phyloP scores from a whole-genome alignment of 2,797 vertebrate species.

The Sebastes jordani region DNA sequence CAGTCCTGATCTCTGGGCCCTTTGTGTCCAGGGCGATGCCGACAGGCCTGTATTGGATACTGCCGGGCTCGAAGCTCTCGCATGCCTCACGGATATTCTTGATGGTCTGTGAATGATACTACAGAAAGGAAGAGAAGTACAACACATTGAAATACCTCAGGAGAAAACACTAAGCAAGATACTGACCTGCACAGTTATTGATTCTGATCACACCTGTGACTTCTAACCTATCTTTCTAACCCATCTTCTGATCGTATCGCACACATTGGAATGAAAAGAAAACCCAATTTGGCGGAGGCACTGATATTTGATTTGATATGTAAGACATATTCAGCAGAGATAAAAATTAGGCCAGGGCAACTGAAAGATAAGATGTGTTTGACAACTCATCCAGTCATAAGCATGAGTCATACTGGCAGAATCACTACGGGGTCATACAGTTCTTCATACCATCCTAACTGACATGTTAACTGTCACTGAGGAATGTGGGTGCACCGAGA shows the following conservation, averaged over 20 bases:
- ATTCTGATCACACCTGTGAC: not conserved
- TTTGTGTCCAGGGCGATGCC: slow-evolving; percentile 98
- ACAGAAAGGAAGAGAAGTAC: not conserved
- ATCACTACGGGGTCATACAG: not conserved
- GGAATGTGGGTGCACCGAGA: not conserved
- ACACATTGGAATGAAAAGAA: not conserved
- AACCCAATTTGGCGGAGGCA: not conserved
- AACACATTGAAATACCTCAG: not conserved
- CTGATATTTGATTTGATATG: not conserved
- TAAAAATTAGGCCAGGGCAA: not conserved
- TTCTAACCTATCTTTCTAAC: not conserved
- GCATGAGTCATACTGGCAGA: slow-evolving; percentile 16
- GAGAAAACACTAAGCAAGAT: not conserved
- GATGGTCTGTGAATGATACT: slow-evolving; percentile 95
- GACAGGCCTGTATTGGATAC: slow-evolving; percentile 94
- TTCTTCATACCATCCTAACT: not conserved
- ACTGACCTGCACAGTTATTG: not conserved
- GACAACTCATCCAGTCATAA: slow-evolving; percentile 38
- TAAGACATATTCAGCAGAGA: not conserved
- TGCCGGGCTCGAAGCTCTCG: slow-evolving; percentile 93
- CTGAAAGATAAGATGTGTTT: not conserved
- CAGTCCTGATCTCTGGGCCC: slow-evolving; percentile 98
- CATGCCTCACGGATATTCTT: slow-evolving; percentile 93
- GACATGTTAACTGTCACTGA: not conserved
- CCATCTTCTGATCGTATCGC: not conserved